Conservation (phyloP, 2,888 invertebrate species). For the Neoascia interrupta region DNA sequence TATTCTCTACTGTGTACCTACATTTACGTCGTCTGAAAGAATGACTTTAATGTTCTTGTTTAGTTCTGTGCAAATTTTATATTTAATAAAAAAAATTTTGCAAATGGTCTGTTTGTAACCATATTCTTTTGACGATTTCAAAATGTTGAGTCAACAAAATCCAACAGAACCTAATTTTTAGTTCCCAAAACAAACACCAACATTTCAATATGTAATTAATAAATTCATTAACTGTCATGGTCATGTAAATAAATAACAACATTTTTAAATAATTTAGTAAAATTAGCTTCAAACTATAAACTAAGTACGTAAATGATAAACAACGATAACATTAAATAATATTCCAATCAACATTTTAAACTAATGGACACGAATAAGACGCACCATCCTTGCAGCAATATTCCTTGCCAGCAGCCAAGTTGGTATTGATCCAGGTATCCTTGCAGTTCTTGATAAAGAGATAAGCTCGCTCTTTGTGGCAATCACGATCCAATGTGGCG, state of each 20-base stretch:
- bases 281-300: not conserved
- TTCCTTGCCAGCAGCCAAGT: conserved; percentile 89
- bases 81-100: too few relatives aligned
- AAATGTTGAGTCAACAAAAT: too few relatives aligned
- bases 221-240: not conserved
- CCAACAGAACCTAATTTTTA: too few relatives aligned
- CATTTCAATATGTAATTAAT: not conserved
- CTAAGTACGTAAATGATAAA: too few relatives aligned
- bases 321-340: not conserved
- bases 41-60: too few relatives aligned
- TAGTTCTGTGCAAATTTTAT: too few relatives aligned
- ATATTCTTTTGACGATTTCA: too few relatives aligned
- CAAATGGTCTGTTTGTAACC: too few relatives aligned
- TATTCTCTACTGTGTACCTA: too few relatives aligned
- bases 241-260: not conserved
- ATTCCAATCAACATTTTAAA: too few relatives aligned
- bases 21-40: too few relatives aligned
- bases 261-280: not conserved
- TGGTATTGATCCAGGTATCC: conserved; percentile 87
- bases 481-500: conserved; percentile 87
- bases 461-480: conserved; percentile 88
- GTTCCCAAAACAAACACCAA: too few relatives aligned
- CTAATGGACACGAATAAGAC: conserved; percentile 85
- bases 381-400: conserved; percentile 89
- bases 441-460: conserved; percentile 90